These are phyloP conservation scores for Heliconius hortense DNA, from an alignment of 2,888 invertebrate species.

Conservation along the genomic window DNA sequence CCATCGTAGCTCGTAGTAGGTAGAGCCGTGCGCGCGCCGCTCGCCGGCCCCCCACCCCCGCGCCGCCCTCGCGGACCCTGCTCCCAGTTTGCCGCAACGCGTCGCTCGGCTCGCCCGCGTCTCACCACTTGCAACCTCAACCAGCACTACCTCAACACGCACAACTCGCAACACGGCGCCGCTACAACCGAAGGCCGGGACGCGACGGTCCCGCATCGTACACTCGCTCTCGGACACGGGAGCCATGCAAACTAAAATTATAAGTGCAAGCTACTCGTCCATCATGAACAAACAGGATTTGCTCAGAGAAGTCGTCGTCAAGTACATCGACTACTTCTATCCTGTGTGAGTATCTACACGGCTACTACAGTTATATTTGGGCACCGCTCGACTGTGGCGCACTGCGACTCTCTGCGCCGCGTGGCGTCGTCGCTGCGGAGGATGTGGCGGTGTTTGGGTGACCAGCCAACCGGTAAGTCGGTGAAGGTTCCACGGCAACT, in stretches of 20 bases:
- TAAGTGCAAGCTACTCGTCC: conserved; percentile 84
- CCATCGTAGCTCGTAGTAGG: conserved; percentile 65
- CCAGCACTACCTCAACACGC: conserved; percentile 63
- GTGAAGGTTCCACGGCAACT: conserved; percentile 76
- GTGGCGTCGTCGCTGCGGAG: conserved; percentile 55
- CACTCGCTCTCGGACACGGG: conserved; percentile 61
- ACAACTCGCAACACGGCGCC: conserved; percentile 66
- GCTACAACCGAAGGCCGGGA: conserved; percentile 62
- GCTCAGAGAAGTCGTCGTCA: conserved; percentile 86
- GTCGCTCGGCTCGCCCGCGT: conserved; percentile 75
- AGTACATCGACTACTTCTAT: conserved; percentile 87
- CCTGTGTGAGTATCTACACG: conserved; percentile 85
- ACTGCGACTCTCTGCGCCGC: conserved; percentile 67
- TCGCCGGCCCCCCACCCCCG: conserved; percentile 63
- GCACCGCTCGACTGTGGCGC: conserved; percentile 52
- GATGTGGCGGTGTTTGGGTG: conserved; percentile 64
- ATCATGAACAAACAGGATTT: conserved; percentile 86
- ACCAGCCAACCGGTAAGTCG: conserved; percentile 75
- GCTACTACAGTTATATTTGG: conserved; percentile 44
- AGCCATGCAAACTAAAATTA: conserved; percentile 81
- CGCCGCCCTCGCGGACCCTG: conserved; percentile 65
- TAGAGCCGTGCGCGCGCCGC: conserved; percentile 77
- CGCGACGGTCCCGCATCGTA: conserved; percentile 61
- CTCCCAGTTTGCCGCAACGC: conserved; percentile 80
- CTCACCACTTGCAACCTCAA: conserved; percentile 52